These are phyloP conservation scores for Microcaecilia unicolor DNA, from an alignment of 2,797 vertebrate genomes.

Conservation along the genomic window DNA sequence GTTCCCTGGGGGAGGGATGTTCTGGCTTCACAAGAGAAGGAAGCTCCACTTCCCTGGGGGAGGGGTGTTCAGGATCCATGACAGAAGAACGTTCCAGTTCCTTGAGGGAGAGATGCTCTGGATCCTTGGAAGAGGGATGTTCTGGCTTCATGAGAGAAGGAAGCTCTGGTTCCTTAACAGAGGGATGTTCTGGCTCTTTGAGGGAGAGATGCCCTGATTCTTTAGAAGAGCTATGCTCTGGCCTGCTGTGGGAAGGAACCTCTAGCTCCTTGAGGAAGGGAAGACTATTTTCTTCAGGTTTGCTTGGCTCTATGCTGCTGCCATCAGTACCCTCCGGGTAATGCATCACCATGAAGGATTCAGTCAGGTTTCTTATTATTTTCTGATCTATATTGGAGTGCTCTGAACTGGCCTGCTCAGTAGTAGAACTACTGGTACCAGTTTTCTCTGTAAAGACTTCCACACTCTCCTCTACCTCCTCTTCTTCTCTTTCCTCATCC, in stretches of 20 bases:
- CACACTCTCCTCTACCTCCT: slow-evolving; percentile 5
- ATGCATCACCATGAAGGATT: slow-evolving; percentile 49
- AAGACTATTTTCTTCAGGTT: accelerated
- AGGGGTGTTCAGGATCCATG: no score
- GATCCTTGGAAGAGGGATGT: no score
- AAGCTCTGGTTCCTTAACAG: no score
- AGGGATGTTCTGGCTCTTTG: neutral
- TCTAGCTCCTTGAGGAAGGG: neutral
- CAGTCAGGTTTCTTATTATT: slow-evolving; percentile 63
- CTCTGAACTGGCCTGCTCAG: slow-evolving; percentile 4
- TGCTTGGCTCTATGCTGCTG: neutral
- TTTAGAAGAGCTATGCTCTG: neutral
- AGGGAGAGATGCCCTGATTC: neutral
- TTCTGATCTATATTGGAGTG: slow-evolving; percentile 43
- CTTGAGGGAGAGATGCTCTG: no score
- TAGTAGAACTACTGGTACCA: neutral
- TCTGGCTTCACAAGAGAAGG: no score
- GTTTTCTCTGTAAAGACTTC: slow-evolving; percentile 5
- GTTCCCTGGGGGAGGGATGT: no score
- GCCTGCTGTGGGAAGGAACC: neutral
- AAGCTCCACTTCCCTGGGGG: no score
- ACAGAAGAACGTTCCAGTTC: no score
- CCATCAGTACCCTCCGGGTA: slow-evolving; percentile 13
- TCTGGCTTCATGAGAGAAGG: no score
- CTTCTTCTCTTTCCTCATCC: slow-evolving; percentile 11